These are phyloP conservation scores for Andrena bucephala DNA, from an alignment of 2,888 invertebrate genomes.

Conservation along the genomic window DNA sequence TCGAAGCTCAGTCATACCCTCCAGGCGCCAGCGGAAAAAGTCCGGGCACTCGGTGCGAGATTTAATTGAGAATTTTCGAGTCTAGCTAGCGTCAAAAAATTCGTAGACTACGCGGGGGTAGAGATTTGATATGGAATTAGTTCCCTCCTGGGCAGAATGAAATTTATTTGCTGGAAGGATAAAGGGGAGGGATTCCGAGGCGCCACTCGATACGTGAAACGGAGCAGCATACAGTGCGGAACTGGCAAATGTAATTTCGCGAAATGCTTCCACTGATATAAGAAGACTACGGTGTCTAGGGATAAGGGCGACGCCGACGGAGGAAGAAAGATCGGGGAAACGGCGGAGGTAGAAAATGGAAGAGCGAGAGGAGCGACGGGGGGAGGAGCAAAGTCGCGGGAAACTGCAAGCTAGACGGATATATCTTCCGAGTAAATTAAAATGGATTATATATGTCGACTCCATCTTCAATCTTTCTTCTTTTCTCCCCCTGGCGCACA, in stretches of 20 bases:
- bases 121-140: constrained; percentile 35
- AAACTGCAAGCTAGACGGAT: constrained; percentile 81
- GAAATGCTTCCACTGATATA: constrained; percentile 81
- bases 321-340: constrained; percentile 35
- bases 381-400: constrained; percentile 63
- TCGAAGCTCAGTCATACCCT: not conserved
- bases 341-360: constrained; percentile 58
- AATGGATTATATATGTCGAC: constrained; percentile 83
- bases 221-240: constrained; percentile 54
- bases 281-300: constrained; percentile 76
- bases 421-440: constrained; percentile 82
- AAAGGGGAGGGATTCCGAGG: constrained; percentile 40
- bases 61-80: not conserved
- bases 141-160: constrained; percentile 2
- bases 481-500: constrained; percentile 50
- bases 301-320: constrained; percentile 57
- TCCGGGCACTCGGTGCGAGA: not conserved
- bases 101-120: not conserved
- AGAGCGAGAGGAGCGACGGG: constrained; percentile 43
- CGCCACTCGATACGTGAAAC: constrained; percentile 64
- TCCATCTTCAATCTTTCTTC: constrained; percentile 80
- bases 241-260: constrained; percentile 80
- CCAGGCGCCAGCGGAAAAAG: not conserved
- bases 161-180: constrained; percentile 37
- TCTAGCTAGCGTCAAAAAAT: not conserved